These are phyloP conservation scores for Leucozona laternaria DNA, from an alignment of 2,888 invertebrate species.

Conservation along the genomic window DNA sequence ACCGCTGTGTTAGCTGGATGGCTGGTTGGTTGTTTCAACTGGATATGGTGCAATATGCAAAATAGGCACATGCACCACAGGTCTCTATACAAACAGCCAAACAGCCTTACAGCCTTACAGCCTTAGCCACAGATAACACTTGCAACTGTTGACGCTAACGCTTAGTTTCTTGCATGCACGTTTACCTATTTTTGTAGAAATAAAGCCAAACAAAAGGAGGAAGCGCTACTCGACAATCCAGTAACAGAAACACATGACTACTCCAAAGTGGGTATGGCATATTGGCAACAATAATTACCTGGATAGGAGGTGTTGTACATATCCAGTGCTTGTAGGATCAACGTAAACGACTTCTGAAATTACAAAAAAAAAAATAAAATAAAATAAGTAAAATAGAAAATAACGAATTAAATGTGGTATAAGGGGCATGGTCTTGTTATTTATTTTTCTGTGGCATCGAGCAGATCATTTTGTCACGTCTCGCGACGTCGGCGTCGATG, in stretches of 20 bases:
- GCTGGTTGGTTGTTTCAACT: not conserved
- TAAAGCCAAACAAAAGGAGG: constrained; percentile 77
- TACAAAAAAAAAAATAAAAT: constrained; percentile 71
- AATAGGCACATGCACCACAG: constrained; percentile 62
- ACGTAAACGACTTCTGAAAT: constrained; percentile 95
- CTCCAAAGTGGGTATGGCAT: constrained; percentile 74
- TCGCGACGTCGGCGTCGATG: constrained; percentile 19
- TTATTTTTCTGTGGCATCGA: constrained; percentile 61
- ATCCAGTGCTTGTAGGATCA: constrained; percentile 96
- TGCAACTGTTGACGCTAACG: constrained; percentile 51
- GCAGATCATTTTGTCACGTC: constrained; percentile 75
- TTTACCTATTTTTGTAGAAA: constrained; percentile 78
- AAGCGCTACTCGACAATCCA: constrained; percentile 37
- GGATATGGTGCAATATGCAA: constrained; percentile 78
- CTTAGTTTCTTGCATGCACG: constrained; percentile 68
- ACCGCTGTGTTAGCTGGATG: too few species aligned
- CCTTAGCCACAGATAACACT: constrained; percentile 64
- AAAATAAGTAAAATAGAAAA: constrained; percentile 50
- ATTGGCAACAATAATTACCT: constrained; percentile 85
- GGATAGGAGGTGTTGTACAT: constrained; percentile 90
- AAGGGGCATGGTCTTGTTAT: constrained; percentile 50
- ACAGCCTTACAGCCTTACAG: constrained; percentile 10
- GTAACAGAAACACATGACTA: constrained; percentile 61
- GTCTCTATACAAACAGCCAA: not conserved
- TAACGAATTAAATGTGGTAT: constrained; percentile 62